phyloP scores from a whole-genome alignment of 2,888 invertebrate species.

The Listrodromus nycthemerus region DNA sequence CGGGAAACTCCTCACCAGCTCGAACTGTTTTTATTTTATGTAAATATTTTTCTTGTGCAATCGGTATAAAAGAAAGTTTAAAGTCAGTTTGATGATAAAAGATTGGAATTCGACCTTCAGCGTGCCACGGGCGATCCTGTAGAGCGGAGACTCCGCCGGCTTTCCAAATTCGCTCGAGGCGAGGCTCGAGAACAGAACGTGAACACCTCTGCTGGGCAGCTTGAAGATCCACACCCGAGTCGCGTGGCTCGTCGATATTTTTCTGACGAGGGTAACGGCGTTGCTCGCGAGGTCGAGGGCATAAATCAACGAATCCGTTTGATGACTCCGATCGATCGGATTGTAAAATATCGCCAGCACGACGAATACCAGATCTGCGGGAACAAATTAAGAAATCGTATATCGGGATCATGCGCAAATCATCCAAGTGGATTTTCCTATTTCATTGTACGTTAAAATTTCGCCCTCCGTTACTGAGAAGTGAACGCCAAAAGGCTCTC shows the following conservation, averaged over 20 bases:
- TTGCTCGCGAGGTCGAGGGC: conserved; percentile 70
- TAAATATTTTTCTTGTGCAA: not conserved
- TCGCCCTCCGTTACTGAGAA: no score
- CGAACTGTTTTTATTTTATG: conserved; percentile 69
- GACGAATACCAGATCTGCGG: conserved; percentile 73
- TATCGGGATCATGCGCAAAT: not conserved
- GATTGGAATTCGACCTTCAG: conserved; percentile 67
- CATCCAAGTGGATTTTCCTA: no score
- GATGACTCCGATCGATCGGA: conserved; percentile 66
- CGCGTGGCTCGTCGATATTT: conserved; percentile 74
- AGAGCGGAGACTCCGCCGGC: conserved; percentile 72
- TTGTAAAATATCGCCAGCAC: conserved; percentile 77
- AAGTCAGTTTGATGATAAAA: not conserved
- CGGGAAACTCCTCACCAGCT: conserved; percentile 71
- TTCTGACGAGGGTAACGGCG: conserved; percentile 67
- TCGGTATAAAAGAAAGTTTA: not conserved
- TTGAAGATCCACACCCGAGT: conserved; percentile 73
- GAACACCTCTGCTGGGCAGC: conserved; percentile 58
- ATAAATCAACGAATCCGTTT: conserved; percentile 74
- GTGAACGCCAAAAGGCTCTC: no score
- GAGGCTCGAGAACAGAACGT: conserved; percentile 74
- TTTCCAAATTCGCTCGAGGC: conserved; percentile 54
- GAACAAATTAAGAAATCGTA: not conserved
- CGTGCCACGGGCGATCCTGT: conserved; percentile 68
- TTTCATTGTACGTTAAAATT: no score